A percentile compares a stretch with the other conserved stretches of the same genome.
Conservation (phyloP, 2,113 vertebrate genomes). For the Piliocolobus tephrosceles region DNA sequence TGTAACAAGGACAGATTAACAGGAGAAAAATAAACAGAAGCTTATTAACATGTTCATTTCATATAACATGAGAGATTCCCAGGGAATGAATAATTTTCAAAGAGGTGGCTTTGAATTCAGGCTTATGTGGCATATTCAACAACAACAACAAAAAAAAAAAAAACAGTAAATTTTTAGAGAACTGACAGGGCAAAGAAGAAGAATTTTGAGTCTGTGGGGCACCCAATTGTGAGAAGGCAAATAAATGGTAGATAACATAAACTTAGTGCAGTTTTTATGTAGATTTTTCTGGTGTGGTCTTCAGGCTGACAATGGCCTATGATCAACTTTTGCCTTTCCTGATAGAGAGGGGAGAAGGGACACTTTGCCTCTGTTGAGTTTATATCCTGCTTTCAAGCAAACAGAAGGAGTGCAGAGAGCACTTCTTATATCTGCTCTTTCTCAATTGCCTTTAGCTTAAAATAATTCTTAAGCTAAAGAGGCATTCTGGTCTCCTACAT, state of each 20-base stretch:
- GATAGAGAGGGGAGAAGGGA: no score
- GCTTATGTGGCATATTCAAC: background rate
- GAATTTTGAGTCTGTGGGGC: background rate
- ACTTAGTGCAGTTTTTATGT: background rate
- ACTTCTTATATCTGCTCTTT: background rate
- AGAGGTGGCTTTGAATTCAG: background rate
- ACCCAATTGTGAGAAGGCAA: background rate
- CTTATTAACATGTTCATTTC: background rate
- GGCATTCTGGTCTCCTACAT: background rate
- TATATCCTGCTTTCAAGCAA: background rate
- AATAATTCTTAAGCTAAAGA: background rate
- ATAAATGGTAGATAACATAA: background rate
- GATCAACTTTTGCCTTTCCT: background rate
- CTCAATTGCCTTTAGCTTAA: background rate
- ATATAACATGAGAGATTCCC: background rate
- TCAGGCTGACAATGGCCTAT: background rate
- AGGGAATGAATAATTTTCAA: background rate
- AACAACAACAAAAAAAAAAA: no score
- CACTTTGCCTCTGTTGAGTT: background rate
- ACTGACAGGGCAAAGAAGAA: background rate
- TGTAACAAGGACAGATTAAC: background rate
- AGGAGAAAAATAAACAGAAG: background rate
- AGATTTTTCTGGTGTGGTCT: background rate
- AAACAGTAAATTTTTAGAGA: background rate
- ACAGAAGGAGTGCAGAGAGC: accelerated